These are phyloP conservation scores for Andinoacara biseriatus DNA, from an alignment of 2,113 vertebrate species.

Conservation along the genomic window DNA sequence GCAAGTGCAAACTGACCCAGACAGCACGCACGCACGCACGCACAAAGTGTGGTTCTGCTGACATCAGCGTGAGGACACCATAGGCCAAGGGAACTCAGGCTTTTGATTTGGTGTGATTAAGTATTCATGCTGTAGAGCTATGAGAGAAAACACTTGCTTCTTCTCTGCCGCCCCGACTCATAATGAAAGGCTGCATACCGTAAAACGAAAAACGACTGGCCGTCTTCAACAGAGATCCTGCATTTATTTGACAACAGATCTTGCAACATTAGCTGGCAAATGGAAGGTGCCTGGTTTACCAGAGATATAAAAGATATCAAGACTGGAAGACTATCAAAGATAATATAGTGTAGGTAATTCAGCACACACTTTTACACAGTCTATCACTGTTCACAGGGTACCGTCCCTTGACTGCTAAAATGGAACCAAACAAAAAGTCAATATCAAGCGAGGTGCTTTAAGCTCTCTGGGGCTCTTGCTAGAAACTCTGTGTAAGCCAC, in stretches of 20 bases:
- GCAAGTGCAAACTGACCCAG: slow-evolving; percentile 36
- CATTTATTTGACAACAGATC: slow-evolving; percentile 68
- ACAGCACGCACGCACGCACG: slow-evolving; percentile 32
- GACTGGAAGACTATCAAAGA: slow-evolving; percentile 66
- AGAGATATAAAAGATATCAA: slow-evolving; percentile 61
- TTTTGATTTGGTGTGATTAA: slow-evolving; percentile 70
- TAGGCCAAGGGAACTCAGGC: slow-evolving; percentile 55
- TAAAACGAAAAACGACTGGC: slow-evolving; percentile 32
- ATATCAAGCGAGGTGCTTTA: slow-evolving; percentile 72
- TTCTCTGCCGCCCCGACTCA: slow-evolving; percentile 53
- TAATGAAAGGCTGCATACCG: slow-evolving; percentile 42
- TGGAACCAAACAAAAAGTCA: slow-evolving; percentile 78
- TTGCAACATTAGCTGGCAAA: slow-evolving; percentile 68
- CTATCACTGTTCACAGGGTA: slow-evolving; percentile 60
- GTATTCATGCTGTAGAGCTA: slow-evolving; percentile 65
- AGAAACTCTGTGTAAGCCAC: slow-evolving; percentile 69
- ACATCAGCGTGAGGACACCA: slow-evolving; percentile 66
- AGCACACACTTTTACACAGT: slow-evolving; percentile 66
- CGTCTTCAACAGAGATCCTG: slow-evolving; percentile 38
- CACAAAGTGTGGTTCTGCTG: slow-evolving; percentile 60
- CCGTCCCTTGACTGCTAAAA: slow-evolving; percentile 69
- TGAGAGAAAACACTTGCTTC: slow-evolving; percentile 58
- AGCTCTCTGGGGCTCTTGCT: slow-evolving; percentile 70
- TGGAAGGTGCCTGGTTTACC: slow-evolving; percentile 58
- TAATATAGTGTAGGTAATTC: slow-evolving; percentile 67